phyloP scores from a whole-genome alignment of 1,140 invertebrate species.

The Drosophila parvula region DNA sequence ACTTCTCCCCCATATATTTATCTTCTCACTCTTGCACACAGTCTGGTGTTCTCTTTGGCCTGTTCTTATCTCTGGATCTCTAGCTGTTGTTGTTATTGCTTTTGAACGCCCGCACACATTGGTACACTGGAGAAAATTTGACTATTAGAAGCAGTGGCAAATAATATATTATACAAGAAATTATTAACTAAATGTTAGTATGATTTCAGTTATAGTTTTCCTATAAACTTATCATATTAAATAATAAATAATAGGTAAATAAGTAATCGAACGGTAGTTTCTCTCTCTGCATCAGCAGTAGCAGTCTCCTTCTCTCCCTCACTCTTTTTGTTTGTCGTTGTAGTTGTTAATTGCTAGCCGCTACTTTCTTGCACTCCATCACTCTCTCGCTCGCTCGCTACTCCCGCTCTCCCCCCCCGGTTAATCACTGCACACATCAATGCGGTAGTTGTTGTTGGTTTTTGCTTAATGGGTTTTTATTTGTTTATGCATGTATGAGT shows the following conservation, averaged over 20 bases:
- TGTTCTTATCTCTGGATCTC: conserved; percentile 35
- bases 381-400: conserved; percentile 4
- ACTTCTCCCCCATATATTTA: conserved; percentile 26
- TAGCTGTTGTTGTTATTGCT: conserved; percentile 34
- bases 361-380: conserved; percentile 70
- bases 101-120: conserved; percentile 46
- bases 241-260: no score
- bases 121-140: conserved; percentile 8
- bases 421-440: conserved; percentile 75
- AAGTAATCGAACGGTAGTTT: background rate
- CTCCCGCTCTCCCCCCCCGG: conserved; percentile 24
- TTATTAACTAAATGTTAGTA: no score
- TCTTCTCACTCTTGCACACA: background rate
- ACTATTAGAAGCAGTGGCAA: no score
- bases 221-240: no score
- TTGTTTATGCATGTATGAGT: conserved; percentile 70
- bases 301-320: background rate
- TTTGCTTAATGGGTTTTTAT: conserved; percentile 80
- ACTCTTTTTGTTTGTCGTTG: conserved; percentile 63
- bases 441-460: conserved; percentile 68
- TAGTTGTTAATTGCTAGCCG: conserved; percentile 79
- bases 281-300: conserved; percentile 13
- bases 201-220: no score
- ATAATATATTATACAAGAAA: background rate
- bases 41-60: background rate